Conservation (phyloP, 2,113 vertebrate species). For the Ovis canadensis region DNA sequence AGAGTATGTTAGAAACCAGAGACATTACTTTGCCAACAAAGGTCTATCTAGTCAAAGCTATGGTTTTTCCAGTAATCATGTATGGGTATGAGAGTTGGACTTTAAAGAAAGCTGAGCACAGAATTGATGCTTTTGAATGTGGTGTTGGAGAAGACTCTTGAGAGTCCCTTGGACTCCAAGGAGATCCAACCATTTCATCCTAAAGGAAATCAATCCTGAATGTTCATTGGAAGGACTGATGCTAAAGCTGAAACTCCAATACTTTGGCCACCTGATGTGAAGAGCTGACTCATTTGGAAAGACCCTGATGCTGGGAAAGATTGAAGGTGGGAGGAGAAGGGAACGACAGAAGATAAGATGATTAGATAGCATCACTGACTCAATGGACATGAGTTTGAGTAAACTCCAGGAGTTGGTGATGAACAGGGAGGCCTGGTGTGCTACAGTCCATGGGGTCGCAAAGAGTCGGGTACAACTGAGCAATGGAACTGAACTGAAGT, state of each 20-base stretch:
- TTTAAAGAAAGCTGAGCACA: background rate
- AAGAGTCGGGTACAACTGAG: background rate
- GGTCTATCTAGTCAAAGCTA: background rate
- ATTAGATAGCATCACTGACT: background rate
- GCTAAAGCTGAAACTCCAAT: background rate
- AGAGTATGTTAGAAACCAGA: background rate
- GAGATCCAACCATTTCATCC: background rate
- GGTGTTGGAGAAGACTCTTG: background rate
- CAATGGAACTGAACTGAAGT: background rate
- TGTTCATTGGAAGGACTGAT: background rate
- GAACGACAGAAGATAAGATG: background rate
- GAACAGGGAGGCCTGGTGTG: background rate
- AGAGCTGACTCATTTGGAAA: background rate
- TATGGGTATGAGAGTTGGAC: background rate
- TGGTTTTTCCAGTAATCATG: background rate
- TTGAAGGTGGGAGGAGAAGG: background rate
- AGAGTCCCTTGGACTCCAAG: background rate
- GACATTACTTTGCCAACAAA: background rate
- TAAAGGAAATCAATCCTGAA: background rate
- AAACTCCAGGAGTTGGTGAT: background rate
- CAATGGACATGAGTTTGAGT: background rate
- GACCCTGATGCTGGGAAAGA: background rate
- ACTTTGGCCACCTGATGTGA: background rate
- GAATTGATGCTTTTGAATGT: background rate
- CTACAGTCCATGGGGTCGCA: background rate